Base-by-base conservation (phyloP, 2,113 vertebrate genomes). In the Strigops habroptila region DNA sequence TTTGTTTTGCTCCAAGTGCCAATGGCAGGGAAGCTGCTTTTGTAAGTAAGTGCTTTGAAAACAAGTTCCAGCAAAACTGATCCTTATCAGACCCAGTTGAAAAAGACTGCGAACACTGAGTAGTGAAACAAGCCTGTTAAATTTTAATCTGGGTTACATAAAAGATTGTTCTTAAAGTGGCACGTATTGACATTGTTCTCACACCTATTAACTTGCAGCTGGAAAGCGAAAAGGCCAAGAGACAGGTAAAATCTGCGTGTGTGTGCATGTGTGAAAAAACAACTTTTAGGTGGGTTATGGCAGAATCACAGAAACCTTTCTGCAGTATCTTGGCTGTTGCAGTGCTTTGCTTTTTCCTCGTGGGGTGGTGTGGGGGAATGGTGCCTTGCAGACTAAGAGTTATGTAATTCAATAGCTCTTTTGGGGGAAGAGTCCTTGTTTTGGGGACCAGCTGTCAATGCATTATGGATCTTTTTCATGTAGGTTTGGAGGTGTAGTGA, bases 51-150 rank as follows among this genome's bases (percentile, higher is more conserved):
- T 92, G 67, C 51, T 74, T 43, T 92, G 82, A 67, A 79, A 96
- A 94, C 96, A 97, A 97, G 96, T 97, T 96, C 83, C 82, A 95
- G 88, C 97, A 97, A 62, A 93, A 67, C 80, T 75, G 97, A 97
- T 97, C 93, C 92, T 96, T 97, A 98, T 98, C 97, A 83, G 63
- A 75, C 85, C 83, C 53, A 0, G 2, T 68, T 83, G 74, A 92
- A 96, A 96, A 96, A 91, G 70, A 35, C 91, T 91, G 41, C 79
- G 67, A 63, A 60, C 71, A 86, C 48, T 90, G 67, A 78, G 53
- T 59, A 78, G 80, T 70, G 70, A 88, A 96, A 90, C 39, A 80
- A 59, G 44, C 79, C 46, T 57, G 95, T 95, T 97, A 96, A 93
- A 92, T 91, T 98, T 97, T 97, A 96, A 96, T 96, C 91, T 93